phyloP scores from a whole-genome alignment of 2,888 invertebrate species.

The Drosophila neonasuta region DNA sequence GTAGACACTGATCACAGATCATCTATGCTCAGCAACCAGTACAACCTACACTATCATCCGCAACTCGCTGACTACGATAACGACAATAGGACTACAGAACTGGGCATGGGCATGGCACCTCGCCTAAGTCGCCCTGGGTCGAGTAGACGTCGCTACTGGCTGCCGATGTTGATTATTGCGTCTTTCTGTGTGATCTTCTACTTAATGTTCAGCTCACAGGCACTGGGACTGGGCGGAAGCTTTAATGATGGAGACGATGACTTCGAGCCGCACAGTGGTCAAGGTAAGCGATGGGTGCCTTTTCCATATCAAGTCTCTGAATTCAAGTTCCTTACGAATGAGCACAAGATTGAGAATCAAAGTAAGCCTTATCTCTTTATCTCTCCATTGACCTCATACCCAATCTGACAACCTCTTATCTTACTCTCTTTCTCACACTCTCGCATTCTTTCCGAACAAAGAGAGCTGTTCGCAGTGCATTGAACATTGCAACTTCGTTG shows the following conservation, averaged over 20 bases:
- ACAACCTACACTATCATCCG: slow-evolving; percentile 34
- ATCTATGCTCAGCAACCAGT: slow-evolving; percentile 11
- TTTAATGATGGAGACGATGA: slow-evolving; percentile 28
- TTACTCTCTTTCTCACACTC: neutral
- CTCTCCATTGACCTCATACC: neutral
- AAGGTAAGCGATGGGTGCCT: slow-evolving; percentile 51
- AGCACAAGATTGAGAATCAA: neutral
- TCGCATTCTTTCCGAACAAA: neutral
- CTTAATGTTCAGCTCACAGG: slow-evolving; percentile 46
- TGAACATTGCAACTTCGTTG: slow-evolving; percentile 23
- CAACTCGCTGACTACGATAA: slow-evolving; percentile 17
- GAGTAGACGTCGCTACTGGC: slow-evolving; percentile 44
- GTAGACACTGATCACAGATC: neutral
- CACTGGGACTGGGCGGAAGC: slow-evolving; percentile 38
- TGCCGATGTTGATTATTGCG: slow-evolving; percentile 27
- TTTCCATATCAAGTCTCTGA: neutral
- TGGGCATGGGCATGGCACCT: slow-evolving; percentile 31
- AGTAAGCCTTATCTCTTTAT: slow-evolving; percentile 26
- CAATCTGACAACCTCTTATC: neutral
- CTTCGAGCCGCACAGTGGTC: slow-evolving; percentile 38
- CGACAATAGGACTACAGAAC: slow-evolving; percentile 1
- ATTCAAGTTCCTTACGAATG: neutral
- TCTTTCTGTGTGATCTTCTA: slow-evolving; percentile 42
- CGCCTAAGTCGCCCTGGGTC: slow-evolving; percentile 16
- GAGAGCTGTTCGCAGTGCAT: neutral